These are phyloP conservation scores for Morone saxatilis DNA, from an alignment of 2,113 vertebrate species.

Conservation along the genomic window DNA sequence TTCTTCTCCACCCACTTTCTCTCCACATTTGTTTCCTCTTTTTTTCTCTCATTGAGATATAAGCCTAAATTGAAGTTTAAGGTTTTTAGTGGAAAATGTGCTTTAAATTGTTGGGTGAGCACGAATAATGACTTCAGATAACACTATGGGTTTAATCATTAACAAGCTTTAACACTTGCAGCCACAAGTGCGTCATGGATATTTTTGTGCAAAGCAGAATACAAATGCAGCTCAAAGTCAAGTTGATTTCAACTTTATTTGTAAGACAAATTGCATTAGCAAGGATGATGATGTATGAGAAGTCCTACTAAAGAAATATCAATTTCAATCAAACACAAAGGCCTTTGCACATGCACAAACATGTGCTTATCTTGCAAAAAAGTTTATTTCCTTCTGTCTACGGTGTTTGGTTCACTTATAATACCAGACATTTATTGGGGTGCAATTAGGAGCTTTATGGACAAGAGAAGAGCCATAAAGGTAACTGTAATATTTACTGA, in stretches of 20 bases:
- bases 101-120: background rate
- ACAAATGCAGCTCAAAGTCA: background rate
- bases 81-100: background rate
- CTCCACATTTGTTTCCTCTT: background rate
- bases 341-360: background rate
- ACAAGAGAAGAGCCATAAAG: constrained; percentile 3
- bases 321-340: background rate
- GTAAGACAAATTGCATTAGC: background rate
- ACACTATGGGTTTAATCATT: constrained; percentile 33
- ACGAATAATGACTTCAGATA: background rate
- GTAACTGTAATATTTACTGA: background rate
- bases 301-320: background rate
- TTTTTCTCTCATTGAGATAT: background rate
- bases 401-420: background rate
- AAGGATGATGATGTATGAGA: background rate
- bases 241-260: background rate
- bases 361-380: background rate
- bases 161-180: constrained; percentile 13
- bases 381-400: background rate
- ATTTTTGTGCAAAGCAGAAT: background rate
- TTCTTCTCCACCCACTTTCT: background rate
- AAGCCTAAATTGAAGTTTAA: background rate
- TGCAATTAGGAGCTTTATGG: background rate
- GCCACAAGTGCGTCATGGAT: background rate
- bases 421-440: background rate